Conservation (phyloP, 1,140 invertebrate species). For the Coenobita brevimanus region DNA sequence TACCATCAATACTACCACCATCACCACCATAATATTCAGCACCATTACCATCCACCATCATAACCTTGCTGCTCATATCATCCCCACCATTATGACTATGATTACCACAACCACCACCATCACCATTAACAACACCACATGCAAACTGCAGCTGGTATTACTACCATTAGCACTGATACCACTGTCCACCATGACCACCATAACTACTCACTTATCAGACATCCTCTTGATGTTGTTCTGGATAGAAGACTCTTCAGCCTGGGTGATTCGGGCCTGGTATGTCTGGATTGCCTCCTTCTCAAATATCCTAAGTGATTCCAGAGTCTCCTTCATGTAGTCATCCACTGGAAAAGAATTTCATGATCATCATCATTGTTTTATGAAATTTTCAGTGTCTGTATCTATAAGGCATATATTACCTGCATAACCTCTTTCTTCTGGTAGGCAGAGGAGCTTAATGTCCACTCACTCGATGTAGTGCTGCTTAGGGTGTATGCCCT, state of each 20-base stretch:
- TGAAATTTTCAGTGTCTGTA: no score
- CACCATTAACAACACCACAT: not conserved
- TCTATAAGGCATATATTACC: no score
- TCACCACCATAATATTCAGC: not conserved
- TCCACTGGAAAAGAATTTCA: slow-evolving; percentile 34
- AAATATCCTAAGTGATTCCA: slow-evolving; percentile 40
- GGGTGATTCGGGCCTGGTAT: not conserved
- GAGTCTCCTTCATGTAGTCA: slow-evolving; percentile 41
- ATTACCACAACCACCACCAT: not conserved
- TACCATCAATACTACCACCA: no score
- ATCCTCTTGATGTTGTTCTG: slow-evolving; percentile 30
- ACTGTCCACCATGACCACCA: not conserved
- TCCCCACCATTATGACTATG: no score
- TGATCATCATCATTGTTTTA: no score
- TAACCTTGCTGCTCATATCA: no score
- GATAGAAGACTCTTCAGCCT: not conserved
- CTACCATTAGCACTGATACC: not conserved
- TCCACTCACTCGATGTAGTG: no score
- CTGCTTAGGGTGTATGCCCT: no score
- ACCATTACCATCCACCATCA: no score
- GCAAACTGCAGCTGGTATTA: not conserved
- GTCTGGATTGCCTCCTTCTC: slow-evolving; percentile 39
- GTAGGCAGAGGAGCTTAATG: no score
- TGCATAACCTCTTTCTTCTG: no score
- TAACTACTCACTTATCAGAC: slow-evolving; percentile 17